Evolutionary conservation across 1,140 invertebrate genomes (phyloP), one percentile per base, ranked within the genome.

Genomic region (Drosophila nannoptera): DNA sequence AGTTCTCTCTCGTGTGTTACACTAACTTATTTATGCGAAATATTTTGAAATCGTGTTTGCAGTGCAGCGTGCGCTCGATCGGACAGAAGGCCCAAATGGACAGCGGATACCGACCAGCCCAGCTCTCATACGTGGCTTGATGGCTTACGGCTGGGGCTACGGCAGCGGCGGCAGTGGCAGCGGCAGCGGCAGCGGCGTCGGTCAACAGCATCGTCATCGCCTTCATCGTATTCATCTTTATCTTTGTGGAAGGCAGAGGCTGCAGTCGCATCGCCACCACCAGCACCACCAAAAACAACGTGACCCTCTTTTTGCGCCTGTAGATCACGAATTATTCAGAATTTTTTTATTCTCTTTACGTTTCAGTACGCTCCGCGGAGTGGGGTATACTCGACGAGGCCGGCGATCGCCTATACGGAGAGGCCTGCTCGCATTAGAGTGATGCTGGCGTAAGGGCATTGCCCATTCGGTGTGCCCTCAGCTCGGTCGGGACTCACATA

Each of bases 21-120:
- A 88, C 86, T 88, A 88, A 88, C 86, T 88, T 88, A 88, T 88
- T 88, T 88, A 86, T 88, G 86, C 86, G 87, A 88, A 78, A 78
- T 87, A 80, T 84, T 87, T 84, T 82, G 82, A 81, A 86, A 86
- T 86, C 81, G 81, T 86, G 81, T 86, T 84, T 86, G 71, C 70
- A 77, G 73, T 86, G 77, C 81, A 86, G 74, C 77, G 81, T 84
- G 80, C 81, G 80, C 78, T 77, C 42, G 48, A 63, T 54, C 69
- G n/a, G 69, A 49, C 58, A 58, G 64, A 73, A 52, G 61, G 73
- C 63, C 64, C 63, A 49, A 64, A 60, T 69, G 67, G 67, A 69
- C 67, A 52, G 61, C 54, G 43, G 46, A 61, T 29, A 46, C 36
- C 66, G 11, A 46, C 35, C 52, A 43, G 42, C 61, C 36, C 50